Evolutionary conservation across 1,140 invertebrate genomes (phyloP).

Genomic region (Batillaria attramentaria): DNA sequence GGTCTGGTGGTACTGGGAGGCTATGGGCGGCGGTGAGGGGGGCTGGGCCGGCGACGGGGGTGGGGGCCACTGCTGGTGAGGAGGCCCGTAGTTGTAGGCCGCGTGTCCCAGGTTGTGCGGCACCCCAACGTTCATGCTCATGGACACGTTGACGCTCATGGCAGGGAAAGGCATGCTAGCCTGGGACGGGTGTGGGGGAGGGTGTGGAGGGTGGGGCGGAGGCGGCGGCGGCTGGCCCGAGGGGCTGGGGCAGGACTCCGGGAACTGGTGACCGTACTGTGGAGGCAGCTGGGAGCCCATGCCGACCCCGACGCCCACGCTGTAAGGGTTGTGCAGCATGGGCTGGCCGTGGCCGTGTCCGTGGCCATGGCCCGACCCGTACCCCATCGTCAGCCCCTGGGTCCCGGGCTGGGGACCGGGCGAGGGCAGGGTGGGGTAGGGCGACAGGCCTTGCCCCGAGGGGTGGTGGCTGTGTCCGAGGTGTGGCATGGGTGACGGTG

Average conservation of each 20-base stretch:
- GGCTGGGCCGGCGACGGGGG: conserved; percentile 46
- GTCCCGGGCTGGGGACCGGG: conserved; percentile 46
- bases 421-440: conserved; percentile 37
- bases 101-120: conserved; percentile 74
- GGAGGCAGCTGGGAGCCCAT: neutral
- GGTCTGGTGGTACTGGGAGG: conserved; percentile 53
- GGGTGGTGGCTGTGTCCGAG: conserved; percentile 24
- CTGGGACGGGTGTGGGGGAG: conserved; percentile 40
- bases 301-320: conserved; percentile 62
- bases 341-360: conserved; percentile 50
- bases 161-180: conserved; percentile 78
- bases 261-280: conserved; percentile 51
- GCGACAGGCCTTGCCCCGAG: conserved; percentile 15
- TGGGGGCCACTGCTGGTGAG: conserved; percentile 53
- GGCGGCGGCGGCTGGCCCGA: conserved; percentile 26
- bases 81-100: conserved; percentile 50
- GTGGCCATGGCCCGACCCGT: conserved; percentile 52
- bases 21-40: conserved; percentile 43
- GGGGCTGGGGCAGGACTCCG: conserved; percentile 35
- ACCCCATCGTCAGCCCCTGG: conserved; percentile 54
- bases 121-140: conserved; percentile 94
- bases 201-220: conserved; percentile 56
- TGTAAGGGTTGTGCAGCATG: conserved; percentile 52
- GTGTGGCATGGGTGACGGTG: conserved; percentile 50
- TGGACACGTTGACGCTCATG: conserved; percentile 96